Conservation (phyloP, 1,140 invertebrate species). For the Trypoxylus dichotomus region DNA sequence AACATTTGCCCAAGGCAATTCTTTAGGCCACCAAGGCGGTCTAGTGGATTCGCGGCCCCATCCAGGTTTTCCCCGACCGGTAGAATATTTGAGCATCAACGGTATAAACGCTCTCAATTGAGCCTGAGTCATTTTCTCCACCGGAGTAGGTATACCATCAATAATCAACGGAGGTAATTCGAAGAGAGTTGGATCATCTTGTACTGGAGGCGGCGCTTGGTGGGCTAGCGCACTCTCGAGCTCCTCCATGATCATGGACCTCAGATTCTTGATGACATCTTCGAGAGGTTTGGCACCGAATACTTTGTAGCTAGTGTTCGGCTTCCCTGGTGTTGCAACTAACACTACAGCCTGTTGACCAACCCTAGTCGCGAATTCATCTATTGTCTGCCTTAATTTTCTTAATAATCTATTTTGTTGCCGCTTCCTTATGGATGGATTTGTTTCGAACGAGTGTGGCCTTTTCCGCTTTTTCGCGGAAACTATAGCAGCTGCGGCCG, state of each 20-base stretch:
- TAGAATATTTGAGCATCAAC: constrained; percentile 97
- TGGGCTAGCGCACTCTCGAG: constrained; percentile 89
- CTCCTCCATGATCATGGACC: constrained; percentile 91
- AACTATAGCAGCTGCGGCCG: constrained; percentile 94
- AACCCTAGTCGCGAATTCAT: constrained; percentile 94
- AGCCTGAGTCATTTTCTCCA: constrained; percentile 99
- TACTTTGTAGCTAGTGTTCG: constrained; percentile 92
- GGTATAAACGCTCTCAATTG: constrained; percentile 96
- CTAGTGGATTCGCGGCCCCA: constrained; percentile 95
- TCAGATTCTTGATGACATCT: constrained; percentile 91
- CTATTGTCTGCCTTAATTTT: constrained; percentile 91
- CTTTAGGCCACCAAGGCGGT: constrained; percentile 97
- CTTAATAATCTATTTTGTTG: constrained; percentile 92
- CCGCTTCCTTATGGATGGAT: constrained; percentile 93
- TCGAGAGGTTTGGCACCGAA: constrained; percentile 97
- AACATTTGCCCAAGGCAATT: constrained; percentile 96
- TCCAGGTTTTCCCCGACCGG: constrained; percentile 93
- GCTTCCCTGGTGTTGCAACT: constrained; percentile 95
- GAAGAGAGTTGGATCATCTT: constrained; percentile 90
- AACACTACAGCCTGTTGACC: constrained; percentile 97
- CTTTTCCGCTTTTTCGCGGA: constrained; percentile 94
- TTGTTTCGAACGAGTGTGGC: constrained; percentile 96
- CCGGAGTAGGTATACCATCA: constrained; percentile 96
- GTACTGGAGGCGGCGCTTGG: constrained; percentile 88
- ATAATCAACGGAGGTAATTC: constrained; percentile 95